Evolutionary conservation across 2,113 vertebrate species (phyloP).

Genomic region (Aldabrachelys gigantea): DNA sequence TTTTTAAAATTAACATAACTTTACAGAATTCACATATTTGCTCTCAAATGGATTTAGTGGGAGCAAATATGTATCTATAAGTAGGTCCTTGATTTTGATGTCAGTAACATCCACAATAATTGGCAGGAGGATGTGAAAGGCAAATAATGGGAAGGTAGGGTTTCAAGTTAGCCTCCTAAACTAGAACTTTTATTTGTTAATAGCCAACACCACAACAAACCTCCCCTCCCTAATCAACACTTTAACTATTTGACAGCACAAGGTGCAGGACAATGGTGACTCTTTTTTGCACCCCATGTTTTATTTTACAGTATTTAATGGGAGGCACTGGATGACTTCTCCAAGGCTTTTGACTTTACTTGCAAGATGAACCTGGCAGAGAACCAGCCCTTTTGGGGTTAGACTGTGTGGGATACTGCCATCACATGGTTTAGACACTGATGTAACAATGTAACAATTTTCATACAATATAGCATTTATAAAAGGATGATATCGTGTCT

Average conservation of each 20-base stretch:
- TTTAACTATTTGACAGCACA: not conserved
- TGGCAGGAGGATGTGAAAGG: constrained; percentile 54
- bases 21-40: constrained; percentile 38
- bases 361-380: not conserved
- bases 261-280: not conserved
- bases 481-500: not conserved
- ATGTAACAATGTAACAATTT: not conserved
- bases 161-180: constrained; percentile 18
- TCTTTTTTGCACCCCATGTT: not conserved
- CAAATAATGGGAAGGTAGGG: constrained; percentile 35
- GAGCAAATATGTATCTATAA: constrained; percentile 56
- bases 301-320: not conserved
- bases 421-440: not conserved
- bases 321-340: not conserved
- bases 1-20: not conserved
- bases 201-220: constrained; percentile 19
- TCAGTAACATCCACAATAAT: constrained; percentile 42
- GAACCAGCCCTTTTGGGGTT: not conserved
- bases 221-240: constrained; percentile 32
- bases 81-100: constrained; percentile 50
- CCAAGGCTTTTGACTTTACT: not conserved
- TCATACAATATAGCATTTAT: not conserved
- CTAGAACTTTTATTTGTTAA: not conserved
- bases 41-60: not conserved
- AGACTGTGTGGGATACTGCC: not conserved